Percentiles rank a stretch among this genome's conserved stretches.
Conservation (phyloP, 2,113 vertebrate genomes). For the Menura novaehollandiae region DNA sequence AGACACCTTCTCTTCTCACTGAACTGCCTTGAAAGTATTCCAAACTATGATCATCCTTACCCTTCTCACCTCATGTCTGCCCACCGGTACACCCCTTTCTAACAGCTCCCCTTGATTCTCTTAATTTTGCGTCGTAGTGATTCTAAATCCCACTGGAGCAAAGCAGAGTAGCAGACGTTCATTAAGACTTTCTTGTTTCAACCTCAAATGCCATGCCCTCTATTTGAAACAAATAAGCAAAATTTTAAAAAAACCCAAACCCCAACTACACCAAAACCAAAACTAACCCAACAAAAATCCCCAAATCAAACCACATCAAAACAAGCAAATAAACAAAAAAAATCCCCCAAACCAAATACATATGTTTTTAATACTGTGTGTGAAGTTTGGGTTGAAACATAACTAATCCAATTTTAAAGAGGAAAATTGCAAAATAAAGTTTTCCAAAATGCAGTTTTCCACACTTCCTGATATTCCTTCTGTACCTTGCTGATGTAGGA, state of each 20-base stretch:
- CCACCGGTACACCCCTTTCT: neutral
- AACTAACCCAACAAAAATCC: neutral
- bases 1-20: neutral
- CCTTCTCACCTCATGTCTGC: neutral
- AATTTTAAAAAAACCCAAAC: neutral
- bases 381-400: neutral
- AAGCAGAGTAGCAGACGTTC: neutral
- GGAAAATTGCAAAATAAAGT: neutral
- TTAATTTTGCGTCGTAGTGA: neutral
- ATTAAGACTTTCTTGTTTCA: neutral
- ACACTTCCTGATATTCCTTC: neutral
- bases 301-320: neutral
- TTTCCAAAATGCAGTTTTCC: neutral
- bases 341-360: fast-evolving
- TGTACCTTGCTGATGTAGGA: neutral
- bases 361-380: neutral
- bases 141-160: neutral
- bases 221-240: neutral
- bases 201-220: neutral
- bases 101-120: neutral
- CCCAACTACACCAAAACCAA: neutral
- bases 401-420: neutral
- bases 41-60: neutral
- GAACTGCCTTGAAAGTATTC: neutral
- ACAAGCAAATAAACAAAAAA: neutral